Evolutionary conservation across 2,888 invertebrate species (phyloP), one percentile per base, ranked within the genome.

Genomic region (Drosophila subsilvestris): DNA sequence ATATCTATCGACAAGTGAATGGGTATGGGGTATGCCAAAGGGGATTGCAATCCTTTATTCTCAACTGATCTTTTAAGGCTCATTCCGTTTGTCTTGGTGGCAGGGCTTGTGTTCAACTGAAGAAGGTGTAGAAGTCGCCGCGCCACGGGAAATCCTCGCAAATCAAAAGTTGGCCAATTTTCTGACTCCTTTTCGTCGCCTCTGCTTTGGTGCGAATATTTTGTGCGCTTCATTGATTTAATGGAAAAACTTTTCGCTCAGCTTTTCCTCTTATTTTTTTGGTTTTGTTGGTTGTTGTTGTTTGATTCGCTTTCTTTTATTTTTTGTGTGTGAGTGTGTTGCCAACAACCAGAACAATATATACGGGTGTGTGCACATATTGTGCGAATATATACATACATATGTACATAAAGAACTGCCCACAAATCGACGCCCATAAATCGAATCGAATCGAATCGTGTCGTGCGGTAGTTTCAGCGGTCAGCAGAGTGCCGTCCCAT

Each of bases 151-250:
- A 59, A 43, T 67, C 53, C 51, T 53, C 58, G 67, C 47, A 54
- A 66, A 67, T 67, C 68, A 59, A 49, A 68, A 68, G 47, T 66
- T 68, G 57, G 47, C 66, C 67, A 51, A 68, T 68, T 68, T 57
- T 69, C 43, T n/a, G 58, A 77, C 77, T 78, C 76, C 65, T 75
- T 76, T 67, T 44, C 66, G 69, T 81, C 73, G 69, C 27, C 58
- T 49, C 50, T 50, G 59, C 50, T 25, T 45, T 74, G 82, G 81
- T 74, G 85, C 76, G 85, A 81, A 77, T 80, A 75, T 84, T 86
- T 86, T 82, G 75, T 75, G 59, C 80, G 86, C 79, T 88, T 81
- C 87, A 88, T 88, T 88, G 87, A 88, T 86, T 86, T 86, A 88
- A 88, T 88, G 87, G 88, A 75, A 88, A 88, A 88, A 88, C 75